Evolutionary conservation across 2,113 vertebrate species (phyloP).

Genomic region (Myotis yumanensis): DNA sequence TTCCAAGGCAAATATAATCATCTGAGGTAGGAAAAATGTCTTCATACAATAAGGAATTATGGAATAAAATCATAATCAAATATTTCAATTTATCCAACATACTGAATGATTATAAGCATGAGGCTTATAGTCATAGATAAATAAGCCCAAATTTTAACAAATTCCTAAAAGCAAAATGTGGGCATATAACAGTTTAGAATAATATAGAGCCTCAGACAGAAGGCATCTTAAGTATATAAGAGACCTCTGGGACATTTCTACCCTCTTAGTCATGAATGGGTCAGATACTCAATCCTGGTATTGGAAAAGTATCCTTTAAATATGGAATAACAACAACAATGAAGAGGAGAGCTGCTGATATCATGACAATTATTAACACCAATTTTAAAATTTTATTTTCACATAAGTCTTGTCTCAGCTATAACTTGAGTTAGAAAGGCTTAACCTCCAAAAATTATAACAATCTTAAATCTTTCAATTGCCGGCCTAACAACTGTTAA

Average conservation of each 20-base stretch:
- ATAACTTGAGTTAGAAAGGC: background rate
- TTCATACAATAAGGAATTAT: background rate
- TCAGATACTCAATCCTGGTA: background rate
- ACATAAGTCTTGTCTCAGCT: background rate
- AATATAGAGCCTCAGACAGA: background rate
- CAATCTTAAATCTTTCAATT: background rate
- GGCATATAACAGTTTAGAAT: background rate
- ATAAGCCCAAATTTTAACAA: background rate
- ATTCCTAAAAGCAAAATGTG: background rate
- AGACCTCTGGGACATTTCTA: background rate
- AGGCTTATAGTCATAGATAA: background rate
- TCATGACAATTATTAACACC: background rate
- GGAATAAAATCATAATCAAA: conserved; percentile 15
- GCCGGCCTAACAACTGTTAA: background rate
- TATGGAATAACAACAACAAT: background rate
- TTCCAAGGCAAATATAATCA: conserved; percentile 31
- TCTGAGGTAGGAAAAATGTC: background rate
- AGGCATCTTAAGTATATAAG: background rate
- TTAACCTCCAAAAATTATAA: background rate
- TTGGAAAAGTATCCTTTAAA: background rate
- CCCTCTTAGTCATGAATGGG: background rate
- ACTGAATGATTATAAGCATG: background rate
- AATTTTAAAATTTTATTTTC: background rate
- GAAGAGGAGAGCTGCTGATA: background rate
- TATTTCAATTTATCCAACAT: background rate